Conservation (phyloP, 2,888 invertebrate genomes). For the Spialia ferax region DNA sequence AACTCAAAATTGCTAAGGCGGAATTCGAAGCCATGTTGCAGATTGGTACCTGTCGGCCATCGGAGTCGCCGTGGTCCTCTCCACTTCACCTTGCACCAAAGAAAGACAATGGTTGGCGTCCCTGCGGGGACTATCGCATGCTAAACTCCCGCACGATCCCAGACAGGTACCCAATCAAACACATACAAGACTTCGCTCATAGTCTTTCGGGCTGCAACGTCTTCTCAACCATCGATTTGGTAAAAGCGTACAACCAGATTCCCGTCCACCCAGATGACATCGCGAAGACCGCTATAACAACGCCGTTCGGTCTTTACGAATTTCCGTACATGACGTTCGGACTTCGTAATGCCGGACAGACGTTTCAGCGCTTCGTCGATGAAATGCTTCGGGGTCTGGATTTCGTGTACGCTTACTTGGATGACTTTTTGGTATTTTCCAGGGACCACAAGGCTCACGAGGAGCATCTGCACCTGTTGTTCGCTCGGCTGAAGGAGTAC, state of each 20-base stretch:
- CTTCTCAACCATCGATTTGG: constrained; percentile 36
- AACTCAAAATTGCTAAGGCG: not conserved
- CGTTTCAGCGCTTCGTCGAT: not conserved
- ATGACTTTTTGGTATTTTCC: constrained; percentile 1
- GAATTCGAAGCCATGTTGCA: not conserved
- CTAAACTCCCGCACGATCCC: constrained; percentile 35
- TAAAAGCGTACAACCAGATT: too few species aligned
- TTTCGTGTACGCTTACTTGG: not conserved
- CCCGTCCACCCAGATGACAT: constrained; percentile 49
- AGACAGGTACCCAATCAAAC: constrained; percentile 7
- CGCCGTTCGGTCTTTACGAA: constrained; percentile 34
- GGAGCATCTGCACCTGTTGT: not conserved
- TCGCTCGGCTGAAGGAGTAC: constrained; percentile 1
- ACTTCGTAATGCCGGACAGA: too few species aligned
- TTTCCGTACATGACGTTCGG: too few species aligned
- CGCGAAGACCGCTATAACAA: constrained; percentile 54
- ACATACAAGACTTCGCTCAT: constrained; percentile 40
- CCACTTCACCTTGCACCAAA: constrained; percentile 40
- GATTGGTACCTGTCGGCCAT: not conserved
- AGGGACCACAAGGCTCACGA: not conserved
- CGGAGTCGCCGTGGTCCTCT: constrained; percentile 36
- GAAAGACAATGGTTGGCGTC: constrained; percentile 41
- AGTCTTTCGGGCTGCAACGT: constrained; percentile 31
- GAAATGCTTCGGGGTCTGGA: constrained; percentile 2
- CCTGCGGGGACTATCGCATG: constrained; percentile 39